A percentile compares a stretch with the other conserved stretches of the same genome.
These are phyloP conservation scores for Triplophysa tibetana DNA, from an alignment of 2,113 vertebrate species.

Conservation along the genomic window DNA sequence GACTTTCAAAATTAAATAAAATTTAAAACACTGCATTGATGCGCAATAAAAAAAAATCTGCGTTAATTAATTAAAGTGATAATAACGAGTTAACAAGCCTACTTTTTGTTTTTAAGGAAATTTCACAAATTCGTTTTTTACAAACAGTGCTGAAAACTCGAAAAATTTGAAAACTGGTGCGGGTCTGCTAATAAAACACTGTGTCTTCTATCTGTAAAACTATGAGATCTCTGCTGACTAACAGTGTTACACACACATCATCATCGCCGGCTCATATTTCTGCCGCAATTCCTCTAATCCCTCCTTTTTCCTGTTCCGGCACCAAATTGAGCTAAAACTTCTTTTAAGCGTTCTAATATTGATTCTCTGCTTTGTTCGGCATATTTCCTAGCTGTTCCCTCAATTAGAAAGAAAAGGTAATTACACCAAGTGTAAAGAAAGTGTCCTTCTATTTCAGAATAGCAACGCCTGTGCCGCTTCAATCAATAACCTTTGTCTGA, in stretches of 20 bases:
- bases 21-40: too few species aligned
- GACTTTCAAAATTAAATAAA: too few species aligned
- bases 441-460: conserved; percentile 48
- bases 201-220: not conserved
- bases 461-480: conserved; percentile 32
- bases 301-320: conserved; percentile 36
- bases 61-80: too few species aligned
- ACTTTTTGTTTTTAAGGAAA: too few species aligned
- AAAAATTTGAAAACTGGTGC: not conserved
- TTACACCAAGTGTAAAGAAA: conserved; percentile 57
- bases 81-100: too few species aligned
- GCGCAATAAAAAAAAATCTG: too few species aligned
- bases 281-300: not conserved
- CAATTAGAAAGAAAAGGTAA: conserved; percentile 56
- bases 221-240: not conserved
- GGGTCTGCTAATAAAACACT: not conserved
- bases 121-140: not conserved
- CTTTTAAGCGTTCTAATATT: conserved; percentile 55
- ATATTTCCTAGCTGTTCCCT: conserved; percentile 55
- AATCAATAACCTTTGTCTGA: conserved; percentile 57
- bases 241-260: not conserved
- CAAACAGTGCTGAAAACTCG: not conserved
- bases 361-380: conserved; percentile 48
- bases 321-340: conserved; percentile 54
- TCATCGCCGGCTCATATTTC: not conserved